These are phyloP conservation scores for Cerastis rubricosa DNA, from an alignment of 2,888 invertebrate species.

Conservation along the genomic window DNA sequence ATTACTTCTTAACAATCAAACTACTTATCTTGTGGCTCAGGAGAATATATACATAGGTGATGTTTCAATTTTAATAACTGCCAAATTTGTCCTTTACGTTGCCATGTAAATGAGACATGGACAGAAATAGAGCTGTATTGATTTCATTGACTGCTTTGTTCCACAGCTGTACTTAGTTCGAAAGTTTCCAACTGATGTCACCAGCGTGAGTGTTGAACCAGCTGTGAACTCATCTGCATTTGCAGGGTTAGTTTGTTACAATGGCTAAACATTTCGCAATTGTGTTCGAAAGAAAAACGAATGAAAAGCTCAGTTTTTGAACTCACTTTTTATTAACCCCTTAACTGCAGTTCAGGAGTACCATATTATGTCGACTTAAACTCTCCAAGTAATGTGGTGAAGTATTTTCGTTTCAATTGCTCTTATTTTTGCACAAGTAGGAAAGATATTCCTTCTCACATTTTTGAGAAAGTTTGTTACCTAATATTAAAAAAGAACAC, in stretches of 20 bases:
- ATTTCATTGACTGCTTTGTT: constrained; percentile 32
- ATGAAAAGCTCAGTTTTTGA: constrained; percentile 21
- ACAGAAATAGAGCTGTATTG: constrained; percentile 26
- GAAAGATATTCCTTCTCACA: constrained; percentile 26
- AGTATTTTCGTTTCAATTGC: constrained; percentile 45
- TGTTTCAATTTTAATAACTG: background rate
- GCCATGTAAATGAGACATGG: background rate
- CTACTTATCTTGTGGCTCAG: background rate
- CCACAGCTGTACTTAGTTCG: constrained; percentile 7
- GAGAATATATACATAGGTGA: background rate
- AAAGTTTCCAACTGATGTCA: constrained; percentile 33
- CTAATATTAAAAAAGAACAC: constrained; percentile 56
- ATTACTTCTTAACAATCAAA: too few species aligned
- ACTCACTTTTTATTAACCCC: constrained; percentile 18
- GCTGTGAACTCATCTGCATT: constrained; percentile 39
- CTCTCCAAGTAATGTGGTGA: constrained; percentile 34
- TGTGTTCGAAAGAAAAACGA: constrained; percentile 19
- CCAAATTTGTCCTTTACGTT: background rate
- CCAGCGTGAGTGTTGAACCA: constrained; percentile 40
- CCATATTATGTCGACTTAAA: constrained; percentile 11
- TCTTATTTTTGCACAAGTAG: constrained; percentile 19
- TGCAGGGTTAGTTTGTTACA: constrained; percentile 22
- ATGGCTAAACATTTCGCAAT: constrained; percentile 27
- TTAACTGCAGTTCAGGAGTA: constrained; percentile 11
- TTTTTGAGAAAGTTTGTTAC: constrained; percentile 46